Conservation (phyloP, 2,888 invertebrate species). For the Tethea ocularis region DNA sequence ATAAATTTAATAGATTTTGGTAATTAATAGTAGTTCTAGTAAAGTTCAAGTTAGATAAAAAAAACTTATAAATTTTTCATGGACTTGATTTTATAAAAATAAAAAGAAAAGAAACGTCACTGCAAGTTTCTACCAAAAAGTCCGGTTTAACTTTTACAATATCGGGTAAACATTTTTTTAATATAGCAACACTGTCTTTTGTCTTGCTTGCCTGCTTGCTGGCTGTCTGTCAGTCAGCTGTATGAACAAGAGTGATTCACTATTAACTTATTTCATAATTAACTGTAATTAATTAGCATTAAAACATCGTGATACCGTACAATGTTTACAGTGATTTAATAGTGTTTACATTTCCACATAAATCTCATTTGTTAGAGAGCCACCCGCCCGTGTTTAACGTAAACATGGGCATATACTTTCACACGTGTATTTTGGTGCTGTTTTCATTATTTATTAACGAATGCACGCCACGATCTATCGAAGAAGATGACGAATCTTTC, state of each 20-base stretch:
- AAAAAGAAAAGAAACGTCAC: too few species aligned
- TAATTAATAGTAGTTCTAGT: too few species aligned
- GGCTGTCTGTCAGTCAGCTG: too few species aligned
- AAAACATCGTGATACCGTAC: slow-evolving; percentile 25
- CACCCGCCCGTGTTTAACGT: slow-evolving; percentile 17
- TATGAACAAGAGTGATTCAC: neutral
- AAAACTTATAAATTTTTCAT: too few species aligned
- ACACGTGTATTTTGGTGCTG: slow-evolving; percentile 59
- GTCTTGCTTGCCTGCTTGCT: too few species aligned
- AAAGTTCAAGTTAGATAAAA: too few species aligned
- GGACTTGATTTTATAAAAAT: too few species aligned
- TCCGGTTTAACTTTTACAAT: too few species aligned
- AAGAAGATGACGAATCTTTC: slow-evolving; percentile 80
- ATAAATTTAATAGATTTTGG: too few species aligned
- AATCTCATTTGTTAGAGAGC: slow-evolving; percentile 13
- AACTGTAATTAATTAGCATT: neutral
- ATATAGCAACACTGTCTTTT: neutral
- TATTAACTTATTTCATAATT: neutral
- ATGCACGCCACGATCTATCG: slow-evolving; percentile 60
- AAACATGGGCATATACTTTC: slow-evolving; percentile 53
- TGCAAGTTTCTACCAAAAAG: too few species aligned
- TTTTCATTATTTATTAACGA: slow-evolving; percentile 61
- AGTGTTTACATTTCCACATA: slow-evolving; percentile 42
- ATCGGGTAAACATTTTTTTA: neutral
- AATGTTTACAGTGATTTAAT: slow-evolving; percentile 49